Evolutionary conservation across 2,888 invertebrate species (phyloP), one percentile per base, ranked within the genome.

Genomic region (Caenorhabditis macrosperma): DNA sequence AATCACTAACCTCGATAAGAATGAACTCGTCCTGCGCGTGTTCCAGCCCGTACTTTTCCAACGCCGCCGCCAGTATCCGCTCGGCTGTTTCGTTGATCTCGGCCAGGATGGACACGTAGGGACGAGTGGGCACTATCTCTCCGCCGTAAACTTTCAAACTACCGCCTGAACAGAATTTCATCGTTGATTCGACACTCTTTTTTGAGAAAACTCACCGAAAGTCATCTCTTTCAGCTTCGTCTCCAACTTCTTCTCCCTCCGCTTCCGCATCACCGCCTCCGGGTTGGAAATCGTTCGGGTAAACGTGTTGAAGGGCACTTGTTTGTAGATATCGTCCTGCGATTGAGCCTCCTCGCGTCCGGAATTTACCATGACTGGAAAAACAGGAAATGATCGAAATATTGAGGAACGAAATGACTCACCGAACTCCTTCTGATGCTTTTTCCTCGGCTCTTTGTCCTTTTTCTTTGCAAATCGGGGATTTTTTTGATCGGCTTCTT

Each of bases 221-320:
- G 83, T 85, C 77, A 91, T 88, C 24, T 89, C 87, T 38, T 97
- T 96, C 89, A 99, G 92, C 92, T 97, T 97, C 91, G 95, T 94
- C 91, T 99, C 98, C 67, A 98, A 93, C 91, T 97, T 97, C 92
- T 97, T 96, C 90, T 98, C 97, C 26, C 99, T 93, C 67, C 97
- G 93, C 61, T 97, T 94, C 82, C 97, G 93, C 99, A 99, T 99
- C 87, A 99, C 99, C n/a, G 79, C 97, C 93, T 99, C 99, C 2
- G 99, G 99, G 93, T 99, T 99, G 82, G 97, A 98, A 91, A 99
- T 99, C 88, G 97, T 97, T 89, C 99, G 94, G 59, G 98, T 99
- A 92, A 99, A 99, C 88, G 96, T 97, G 63, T 97, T 97, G 92
- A 98, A 84, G 28, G 98, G 98, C 87, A 98, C 92, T 91, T 90